A percentile compares a stretch with the other conserved stretches of the same genome.
Conservation (phyloP, 1,140 invertebrate genomes). For the Rhagoletis zephyria region DNA sequence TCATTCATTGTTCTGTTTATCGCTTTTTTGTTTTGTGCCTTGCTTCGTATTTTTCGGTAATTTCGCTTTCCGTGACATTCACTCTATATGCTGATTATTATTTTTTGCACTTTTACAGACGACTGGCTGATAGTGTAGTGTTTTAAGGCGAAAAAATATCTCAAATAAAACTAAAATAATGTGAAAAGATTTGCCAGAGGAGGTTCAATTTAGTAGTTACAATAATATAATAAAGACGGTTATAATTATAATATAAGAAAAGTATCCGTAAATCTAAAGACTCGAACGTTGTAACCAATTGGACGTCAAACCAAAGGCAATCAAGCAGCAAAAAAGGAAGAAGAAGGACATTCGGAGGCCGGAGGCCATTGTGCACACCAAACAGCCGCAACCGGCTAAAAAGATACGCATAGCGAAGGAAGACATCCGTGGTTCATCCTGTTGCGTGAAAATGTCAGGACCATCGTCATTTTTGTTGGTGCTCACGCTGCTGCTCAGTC, state of each 20-base stretch:
- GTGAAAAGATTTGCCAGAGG: slow-evolving; percentile 2
- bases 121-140: slow-evolving; percentile 32
- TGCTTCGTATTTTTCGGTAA: slow-evolving; percentile 20
- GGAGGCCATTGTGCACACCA: slow-evolving; percentile 31
- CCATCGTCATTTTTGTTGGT: background rate
- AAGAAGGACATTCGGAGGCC: slow-evolving; percentile 32
- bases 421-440: background rate
- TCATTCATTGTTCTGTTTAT: background rate
- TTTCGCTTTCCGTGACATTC: background rate
- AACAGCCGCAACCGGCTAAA: background rate
- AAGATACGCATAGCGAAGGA: background rate
- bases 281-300: background rate
- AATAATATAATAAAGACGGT: background rate
- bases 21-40: background rate
- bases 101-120: slow-evolving; percentile 46
- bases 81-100: slow-evolving; percentile 11
- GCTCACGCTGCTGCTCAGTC: slow-evolving; percentile 21
- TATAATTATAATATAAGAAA: background rate
- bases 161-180: slow-evolving; percentile 9
- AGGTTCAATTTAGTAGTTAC: background rate
- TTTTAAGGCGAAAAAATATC: slow-evolving; percentile 37
- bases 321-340: slow-evolving; percentile 8
- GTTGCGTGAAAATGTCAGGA: slow-evolving; percentile 18
- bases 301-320: slow-evolving; percentile 8
- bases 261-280: background rate